Conservation (phyloP, 2,797 vertebrate species). For the Staurois parvus region DNA sequence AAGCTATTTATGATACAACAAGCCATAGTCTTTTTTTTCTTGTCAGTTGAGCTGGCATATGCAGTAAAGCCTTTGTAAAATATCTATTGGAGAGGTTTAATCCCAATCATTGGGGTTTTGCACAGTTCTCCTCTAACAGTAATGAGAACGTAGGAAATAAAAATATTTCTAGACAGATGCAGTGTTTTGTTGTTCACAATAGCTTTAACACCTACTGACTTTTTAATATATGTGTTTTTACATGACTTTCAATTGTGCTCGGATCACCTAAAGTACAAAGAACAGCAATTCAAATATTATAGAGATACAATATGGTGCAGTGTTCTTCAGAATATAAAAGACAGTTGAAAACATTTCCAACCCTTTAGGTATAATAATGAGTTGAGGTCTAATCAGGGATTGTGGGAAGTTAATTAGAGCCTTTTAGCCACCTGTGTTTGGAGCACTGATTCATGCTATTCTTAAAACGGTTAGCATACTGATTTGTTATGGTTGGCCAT, state of each 20-base stretch:
- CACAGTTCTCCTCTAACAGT: not conserved
- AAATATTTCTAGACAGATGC: not conserved
- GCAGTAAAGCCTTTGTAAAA: not conserved
- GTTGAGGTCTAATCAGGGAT: conserved; percentile 32
- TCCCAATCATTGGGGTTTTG: not conserved
- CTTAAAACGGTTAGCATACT: conserved; percentile 33
- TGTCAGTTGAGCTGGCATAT: not conserved
- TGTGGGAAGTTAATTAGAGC: conserved; percentile 50
- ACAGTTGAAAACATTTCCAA: conserved; percentile 17
- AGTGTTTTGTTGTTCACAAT: not conserved
- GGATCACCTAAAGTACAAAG: conserved; percentile 9
- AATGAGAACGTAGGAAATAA: not conserved
- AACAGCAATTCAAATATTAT: conserved; percentile 27
- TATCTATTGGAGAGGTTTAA: not conserved
- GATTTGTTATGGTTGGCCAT: conserved; percentile 51
- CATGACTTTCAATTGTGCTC: not conserved
- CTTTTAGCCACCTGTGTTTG: conserved; percentile 52
- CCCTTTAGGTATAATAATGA: conserved; percentile 38
- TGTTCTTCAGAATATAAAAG: conserved; percentile 22
- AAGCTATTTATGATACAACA: too few relatives aligned
- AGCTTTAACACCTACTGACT: not conserved
- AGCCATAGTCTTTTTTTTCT: not conserved
- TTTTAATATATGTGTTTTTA: not conserved
- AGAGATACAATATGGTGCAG: not conserved
- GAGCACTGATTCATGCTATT: conserved; percentile 25